Conservation (phyloP, 2,888 invertebrate genomes). For the Pristionchus mayeri region DNA sequence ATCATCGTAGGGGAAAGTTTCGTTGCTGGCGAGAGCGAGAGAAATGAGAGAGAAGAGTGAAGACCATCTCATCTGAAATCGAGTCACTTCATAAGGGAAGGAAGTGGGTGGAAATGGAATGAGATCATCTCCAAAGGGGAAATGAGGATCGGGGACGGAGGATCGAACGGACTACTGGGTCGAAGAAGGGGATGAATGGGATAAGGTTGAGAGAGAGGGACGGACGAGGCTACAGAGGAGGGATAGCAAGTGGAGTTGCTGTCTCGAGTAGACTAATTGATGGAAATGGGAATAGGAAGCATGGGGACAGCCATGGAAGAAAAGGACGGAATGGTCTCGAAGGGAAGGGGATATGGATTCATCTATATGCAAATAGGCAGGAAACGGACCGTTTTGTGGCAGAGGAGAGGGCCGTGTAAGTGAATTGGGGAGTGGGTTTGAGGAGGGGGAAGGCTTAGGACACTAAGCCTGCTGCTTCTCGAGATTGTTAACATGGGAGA, state of each 20-base stretch:
- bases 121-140: too few species aligned
- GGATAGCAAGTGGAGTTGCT: background rate
- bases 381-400: slow-evolving; percentile 6
- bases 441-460: slow-evolving; percentile 17
- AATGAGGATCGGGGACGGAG: too few species aligned
- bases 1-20: background rate
- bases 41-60: slow-evolving; percentile 14
- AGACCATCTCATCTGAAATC: slow-evolving; percentile 9
- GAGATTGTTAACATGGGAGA: slow-evolving; percentile 46
- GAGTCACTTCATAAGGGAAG: background rate
- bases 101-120: background rate
- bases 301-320: slow-evolving; percentile 4
- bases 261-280: slow-evolving; percentile 7
- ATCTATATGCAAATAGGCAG: slow-evolving; percentile 46
- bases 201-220: background rate
- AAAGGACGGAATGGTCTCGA: background rate
- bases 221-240: background rate
- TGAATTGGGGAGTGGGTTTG: slow-evolving; percentile 26
- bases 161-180: background rate
- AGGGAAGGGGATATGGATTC: background rate
- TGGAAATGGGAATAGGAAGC: slow-evolving; percentile 39
- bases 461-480: slow-evolving; percentile 24
- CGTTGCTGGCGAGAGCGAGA: background rate
- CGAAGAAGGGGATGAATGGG: background rate
- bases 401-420: slow-evolving; percentile 4